A percentile compares a stretch with the other conserved stretches of the same genome.
These are phyloP conservation scores for Chunga burmeisteri DNA, from an alignment of 2,113 vertebrate genomes.

Conservation along the genomic window DNA sequence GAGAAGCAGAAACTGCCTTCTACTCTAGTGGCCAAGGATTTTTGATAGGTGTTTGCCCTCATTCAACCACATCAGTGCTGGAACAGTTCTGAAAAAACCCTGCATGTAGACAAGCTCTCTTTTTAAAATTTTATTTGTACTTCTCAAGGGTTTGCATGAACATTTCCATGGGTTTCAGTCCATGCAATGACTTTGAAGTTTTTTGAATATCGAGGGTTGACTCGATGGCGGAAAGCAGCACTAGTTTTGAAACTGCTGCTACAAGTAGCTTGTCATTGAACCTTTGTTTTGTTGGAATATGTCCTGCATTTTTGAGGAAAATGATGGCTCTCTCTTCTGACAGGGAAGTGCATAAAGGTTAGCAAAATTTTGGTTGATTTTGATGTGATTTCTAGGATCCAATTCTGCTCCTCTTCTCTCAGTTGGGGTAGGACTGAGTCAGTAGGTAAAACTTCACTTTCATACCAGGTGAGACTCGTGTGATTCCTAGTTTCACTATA, in stretches of 20 bases:
- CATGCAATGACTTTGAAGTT: fast-evolving
- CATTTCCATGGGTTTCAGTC: not conserved
- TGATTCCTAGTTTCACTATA: not conserved
- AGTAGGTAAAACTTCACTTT: not conserved
- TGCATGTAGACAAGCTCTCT: not conserved
- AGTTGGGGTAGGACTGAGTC: not conserved
- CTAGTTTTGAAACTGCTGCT: not conserved
- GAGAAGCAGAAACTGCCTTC: not conserved
- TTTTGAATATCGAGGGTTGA: not conserved
- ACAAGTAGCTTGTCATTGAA: not conserved
- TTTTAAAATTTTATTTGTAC: not conserved
- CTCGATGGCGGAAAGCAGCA: not conserved
- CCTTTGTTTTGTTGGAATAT: not conserved
- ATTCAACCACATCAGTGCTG: not conserved
- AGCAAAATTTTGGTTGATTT: not conserved
- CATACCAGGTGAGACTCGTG: not conserved
- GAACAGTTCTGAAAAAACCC: not conserved
- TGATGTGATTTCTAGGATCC: not conserved
- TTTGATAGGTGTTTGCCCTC: not conserved
- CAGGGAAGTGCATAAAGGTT: not conserved
- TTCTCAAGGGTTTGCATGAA: not conserved
- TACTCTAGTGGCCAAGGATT: not conserved
- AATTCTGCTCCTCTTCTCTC: not conserved
- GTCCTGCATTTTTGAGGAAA: not conserved
- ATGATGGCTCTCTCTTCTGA: not conserved